These are phyloP conservation scores for Solenopsis invicta DNA, from an alignment of 1,140 invertebrate species.

Conservation along the genomic window DNA sequence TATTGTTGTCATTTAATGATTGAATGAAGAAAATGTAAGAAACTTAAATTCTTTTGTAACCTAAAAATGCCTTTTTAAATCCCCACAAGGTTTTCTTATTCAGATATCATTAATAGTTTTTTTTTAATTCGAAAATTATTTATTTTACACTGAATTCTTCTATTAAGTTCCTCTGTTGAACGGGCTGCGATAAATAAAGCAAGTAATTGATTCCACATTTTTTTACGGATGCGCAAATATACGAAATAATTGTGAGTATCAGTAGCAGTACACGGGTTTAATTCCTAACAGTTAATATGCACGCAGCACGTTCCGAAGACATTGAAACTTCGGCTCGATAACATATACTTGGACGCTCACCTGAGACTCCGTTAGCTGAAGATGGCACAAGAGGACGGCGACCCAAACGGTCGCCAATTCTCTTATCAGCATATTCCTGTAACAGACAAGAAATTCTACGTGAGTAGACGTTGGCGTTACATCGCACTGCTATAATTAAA, in stretches of 20 bases:
- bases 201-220: neutral
- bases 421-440: constrained; percentile 88
- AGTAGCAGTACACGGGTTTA: neutral
- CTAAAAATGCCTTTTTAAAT: too few species aligned
- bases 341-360: constrained; percentile 78
- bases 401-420: constrained; percentile 86
- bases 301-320: neutral
- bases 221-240: too few species aligned
- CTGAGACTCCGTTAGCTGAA: constrained; percentile 86
- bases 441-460: constrained; percentile 78
- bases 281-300: neutral
- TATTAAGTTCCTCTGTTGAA: too few species aligned
- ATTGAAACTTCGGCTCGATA: neutral
- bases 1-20: too few species aligned
- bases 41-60: too few species aligned
- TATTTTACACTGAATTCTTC: too few species aligned
- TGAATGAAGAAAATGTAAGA: too few species aligned
- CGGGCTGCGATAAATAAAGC: neutral
- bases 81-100: too few species aligned
- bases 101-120: too few species aligned
- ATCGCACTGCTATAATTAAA: neutral
- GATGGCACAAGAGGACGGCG: constrained; percentile 87
- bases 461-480: constrained; percentile 12
- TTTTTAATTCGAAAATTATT: too few species aligned
- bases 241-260: neutral